These are phyloP conservation scores for Chrysopilus asiliformis DNA, from an alignment of 2,888 invertebrate species.

Conservation along the genomic window DNA sequence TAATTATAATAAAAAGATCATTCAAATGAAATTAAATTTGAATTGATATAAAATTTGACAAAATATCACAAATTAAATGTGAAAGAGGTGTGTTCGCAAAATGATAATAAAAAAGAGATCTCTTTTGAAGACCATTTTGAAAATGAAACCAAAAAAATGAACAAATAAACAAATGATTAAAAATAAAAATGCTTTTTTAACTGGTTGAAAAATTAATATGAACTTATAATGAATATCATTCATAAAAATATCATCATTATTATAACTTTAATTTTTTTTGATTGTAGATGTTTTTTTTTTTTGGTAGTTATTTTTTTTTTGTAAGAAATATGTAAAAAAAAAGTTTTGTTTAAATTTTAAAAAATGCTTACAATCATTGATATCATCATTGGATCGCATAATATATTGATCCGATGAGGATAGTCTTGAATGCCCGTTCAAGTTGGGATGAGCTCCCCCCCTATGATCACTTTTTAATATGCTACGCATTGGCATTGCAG, in stretches of 20 bases:
- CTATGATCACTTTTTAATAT: conserved; percentile 38
- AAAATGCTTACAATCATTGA: conserved; percentile 39
- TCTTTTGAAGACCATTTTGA: too few species aligned
- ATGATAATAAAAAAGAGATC: too few species aligned
- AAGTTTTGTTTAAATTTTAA: conserved; percentile 8
- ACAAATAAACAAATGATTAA: too few species aligned
- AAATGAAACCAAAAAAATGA: too few species aligned
- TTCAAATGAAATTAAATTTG: too few species aligned
- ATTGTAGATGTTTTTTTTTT: neutral
- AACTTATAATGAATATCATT: conserved; percentile 18
- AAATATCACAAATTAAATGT: too few species aligned
- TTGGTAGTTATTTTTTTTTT: conserved; percentile 19
- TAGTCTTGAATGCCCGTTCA: conserved; percentile 39
- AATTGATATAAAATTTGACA: too few species aligned
- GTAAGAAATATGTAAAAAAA: conserved; percentile 16
- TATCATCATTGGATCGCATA: conserved; percentile 40
- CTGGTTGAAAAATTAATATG: conserved; percentile 10
- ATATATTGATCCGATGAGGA: conserved; percentile 40
- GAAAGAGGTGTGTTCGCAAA: too few species aligned
- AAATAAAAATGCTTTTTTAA: too few species aligned
- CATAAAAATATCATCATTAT: conserved; percentile 8
- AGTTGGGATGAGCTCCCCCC: conserved; percentile 40
- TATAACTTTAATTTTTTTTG: conserved; percentile 6
- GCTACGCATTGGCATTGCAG: conserved; percentile 39
- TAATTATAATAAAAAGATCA: too few species aligned